These are phyloP conservation scores for Hoplodrina ambigua DNA, from an alignment of 2,888 invertebrate species.

Conservation along the genomic window DNA sequence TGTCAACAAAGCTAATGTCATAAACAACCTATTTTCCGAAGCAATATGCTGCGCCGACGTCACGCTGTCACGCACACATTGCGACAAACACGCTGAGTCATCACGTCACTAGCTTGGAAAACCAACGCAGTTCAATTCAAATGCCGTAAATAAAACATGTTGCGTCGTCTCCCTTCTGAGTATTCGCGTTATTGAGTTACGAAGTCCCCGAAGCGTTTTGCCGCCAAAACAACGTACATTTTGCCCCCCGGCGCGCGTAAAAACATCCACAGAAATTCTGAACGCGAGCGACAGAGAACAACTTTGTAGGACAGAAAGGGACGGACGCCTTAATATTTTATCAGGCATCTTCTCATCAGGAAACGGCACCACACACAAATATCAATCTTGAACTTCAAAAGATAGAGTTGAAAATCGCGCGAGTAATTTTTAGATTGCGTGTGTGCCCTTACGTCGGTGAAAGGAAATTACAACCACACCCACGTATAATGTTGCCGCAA, in stretches of 20 bases:
- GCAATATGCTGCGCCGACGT: slow-evolving; percentile 71
- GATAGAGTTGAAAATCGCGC: slow-evolving; percentile 70
- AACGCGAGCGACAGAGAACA: slow-evolving; percentile 79
- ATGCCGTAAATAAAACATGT: slow-evolving; percentile 90
- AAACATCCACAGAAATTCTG: slow-evolving; percentile 85
- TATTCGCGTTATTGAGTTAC: slow-evolving; percentile 89
- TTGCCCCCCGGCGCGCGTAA: slow-evolving; percentile 90
- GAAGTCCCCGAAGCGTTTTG: slow-evolving; percentile 89
- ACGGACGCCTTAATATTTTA: slow-evolving; percentile 88
- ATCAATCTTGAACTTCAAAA: slow-evolving; percentile 33
- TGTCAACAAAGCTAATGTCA: slow-evolving; percentile 72
- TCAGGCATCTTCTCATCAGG: slow-evolving; percentile 87
- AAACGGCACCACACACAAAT: slow-evolving; percentile 61
- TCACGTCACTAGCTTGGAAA: slow-evolving; percentile 69
- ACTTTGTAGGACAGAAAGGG: slow-evolving; percentile 82
- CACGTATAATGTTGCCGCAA: slow-evolving; percentile 90
- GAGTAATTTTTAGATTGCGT: slow-evolving; percentile 79
- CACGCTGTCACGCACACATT: slow-evolving; percentile 79
- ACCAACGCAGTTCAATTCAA: slow-evolving; percentile 86
- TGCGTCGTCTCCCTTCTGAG: slow-evolving; percentile 83
- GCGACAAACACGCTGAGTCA: slow-evolving; percentile 76
- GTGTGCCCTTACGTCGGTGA: slow-evolving; percentile 91
- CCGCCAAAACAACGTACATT: slow-evolving; percentile 90
- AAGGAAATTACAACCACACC: slow-evolving; percentile 91
- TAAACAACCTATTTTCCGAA: slow-evolving; percentile 71